Percentiles rank a stretch among this genome's conserved stretches.
Evolutionary conservation across 2,113 vertebrate species (phyloP).

Genomic region (Jaculus jaculus): DNA sequence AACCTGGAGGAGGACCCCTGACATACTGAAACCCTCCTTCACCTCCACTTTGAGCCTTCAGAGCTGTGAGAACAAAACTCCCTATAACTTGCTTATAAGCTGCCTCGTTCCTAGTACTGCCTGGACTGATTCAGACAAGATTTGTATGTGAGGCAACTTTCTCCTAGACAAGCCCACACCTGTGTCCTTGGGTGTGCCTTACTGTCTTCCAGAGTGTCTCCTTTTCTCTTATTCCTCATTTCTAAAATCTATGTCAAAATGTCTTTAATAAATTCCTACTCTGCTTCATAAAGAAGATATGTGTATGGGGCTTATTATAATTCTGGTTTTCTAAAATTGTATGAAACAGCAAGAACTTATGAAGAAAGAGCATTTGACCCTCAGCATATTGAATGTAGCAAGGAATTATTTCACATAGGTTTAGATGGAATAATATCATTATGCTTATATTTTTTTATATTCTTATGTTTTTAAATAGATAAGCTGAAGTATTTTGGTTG

Average conservation of each 20-base stretch:
- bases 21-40: no score
- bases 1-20: background rate
- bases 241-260: no score
- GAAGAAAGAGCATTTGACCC: conserved; percentile 2
- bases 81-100: background rate
- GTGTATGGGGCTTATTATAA: background rate
- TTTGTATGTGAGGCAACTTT: no score
- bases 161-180: no score
- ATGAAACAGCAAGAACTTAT: background rate
- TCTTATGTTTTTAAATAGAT: background rate
- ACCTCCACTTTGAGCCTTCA: background rate
- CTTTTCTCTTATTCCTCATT: no score
- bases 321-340: conserved; percentile 12
- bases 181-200: no score
- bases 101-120: background rate
- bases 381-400: background rate
- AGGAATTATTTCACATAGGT: background rate
- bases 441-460: background rate
- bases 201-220: no score
- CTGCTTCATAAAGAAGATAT: no score
- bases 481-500: background rate
- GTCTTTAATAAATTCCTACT: no score
- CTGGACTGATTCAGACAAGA: background rate
- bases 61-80: background rate
- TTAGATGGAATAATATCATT: conserved; percentile 2